Conservation (phyloP, 2,797 vertebrate species). For the Tokudaia tokunoshimensis region DNA sequence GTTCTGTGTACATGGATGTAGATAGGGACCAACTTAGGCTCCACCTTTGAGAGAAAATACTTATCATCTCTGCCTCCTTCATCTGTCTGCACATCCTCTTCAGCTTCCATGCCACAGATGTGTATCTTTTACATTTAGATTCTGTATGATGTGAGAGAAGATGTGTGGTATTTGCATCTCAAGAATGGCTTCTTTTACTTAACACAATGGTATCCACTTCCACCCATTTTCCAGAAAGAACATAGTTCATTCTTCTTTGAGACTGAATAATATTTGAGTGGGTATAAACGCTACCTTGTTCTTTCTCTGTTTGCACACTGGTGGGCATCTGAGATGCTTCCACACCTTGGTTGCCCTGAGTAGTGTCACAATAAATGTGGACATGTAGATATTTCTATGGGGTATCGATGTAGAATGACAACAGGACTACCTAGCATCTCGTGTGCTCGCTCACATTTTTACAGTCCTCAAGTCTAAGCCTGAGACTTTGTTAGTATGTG, state of each 20-base stretch:
- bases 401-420: neutral
- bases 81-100: neutral
- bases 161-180: neutral
- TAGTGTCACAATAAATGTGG: neutral
- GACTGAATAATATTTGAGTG: neutral
- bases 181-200: neutral
- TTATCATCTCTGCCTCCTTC: no score
- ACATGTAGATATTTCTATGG: neutral
- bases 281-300: neutral
- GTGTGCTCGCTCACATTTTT: neutral
- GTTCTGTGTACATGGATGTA: neutral
- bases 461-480: neutral
- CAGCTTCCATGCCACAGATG: neutral
- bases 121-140: neutral
- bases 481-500: neutral
- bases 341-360: neutral
- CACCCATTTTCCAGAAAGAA: neutral
- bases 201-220: neutral
- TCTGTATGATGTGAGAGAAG: neutral
- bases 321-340: neutral
- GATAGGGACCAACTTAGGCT: neutral
- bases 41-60: no score
- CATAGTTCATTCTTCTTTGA: neutral
- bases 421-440: neutral
- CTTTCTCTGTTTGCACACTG: no score